A percentile compares a stretch with the other conserved stretches of the same genome.
Evolutionary conservation across 2,888 invertebrate species (phyloP).

Genomic region (Sacculina carcini): DNA sequence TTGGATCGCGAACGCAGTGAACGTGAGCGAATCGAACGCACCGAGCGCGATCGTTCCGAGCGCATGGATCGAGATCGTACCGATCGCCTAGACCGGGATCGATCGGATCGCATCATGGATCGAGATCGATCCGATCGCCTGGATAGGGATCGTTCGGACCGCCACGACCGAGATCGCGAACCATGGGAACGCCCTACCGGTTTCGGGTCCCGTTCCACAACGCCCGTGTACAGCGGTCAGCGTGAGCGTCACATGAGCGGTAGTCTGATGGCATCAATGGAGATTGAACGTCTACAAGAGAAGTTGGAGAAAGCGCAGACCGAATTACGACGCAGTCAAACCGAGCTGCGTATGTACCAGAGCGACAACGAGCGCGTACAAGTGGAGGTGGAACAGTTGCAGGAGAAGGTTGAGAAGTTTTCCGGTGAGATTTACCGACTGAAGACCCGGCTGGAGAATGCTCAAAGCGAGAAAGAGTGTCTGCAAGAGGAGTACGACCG

Average conservation of each 20-base stretch:
- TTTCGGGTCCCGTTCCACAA: neutral
- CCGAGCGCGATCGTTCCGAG: conserved; percentile 7
- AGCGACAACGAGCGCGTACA: conserved; percentile 67
- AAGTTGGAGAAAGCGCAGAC: conserved; percentile 58
- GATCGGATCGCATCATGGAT: conserved; percentile 3
- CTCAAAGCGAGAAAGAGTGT: conserved; percentile 78
- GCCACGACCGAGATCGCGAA: neutral
- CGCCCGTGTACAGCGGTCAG: neutral
- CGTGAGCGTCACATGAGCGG: conserved; percentile 5
- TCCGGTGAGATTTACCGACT: conserved; percentile 83
- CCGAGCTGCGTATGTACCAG: conserved; percentile 69
- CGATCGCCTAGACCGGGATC: neutral
- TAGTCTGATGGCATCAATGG: conserved; percentile 7
- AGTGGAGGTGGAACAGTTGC: conserved; percentile 52
- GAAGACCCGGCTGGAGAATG: conserved; percentile 78
- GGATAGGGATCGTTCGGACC: neutral
- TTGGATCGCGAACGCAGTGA: conserved; percentile 30
- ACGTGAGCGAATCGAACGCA: conserved; percentile 1
- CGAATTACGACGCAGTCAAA: conserved; percentile 60
- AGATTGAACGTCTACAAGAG: conserved; percentile 27
- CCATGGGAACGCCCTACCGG: no score
- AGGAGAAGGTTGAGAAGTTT: conserved; percentile 76
- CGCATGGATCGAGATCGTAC: conserved; percentile 10
- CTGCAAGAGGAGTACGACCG: conserved; percentile 74
- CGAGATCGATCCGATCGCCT: neutral